phyloP scores from a whole-genome alignment of 2,888 invertebrate species.

The Sepiola atlantica region DNA sequence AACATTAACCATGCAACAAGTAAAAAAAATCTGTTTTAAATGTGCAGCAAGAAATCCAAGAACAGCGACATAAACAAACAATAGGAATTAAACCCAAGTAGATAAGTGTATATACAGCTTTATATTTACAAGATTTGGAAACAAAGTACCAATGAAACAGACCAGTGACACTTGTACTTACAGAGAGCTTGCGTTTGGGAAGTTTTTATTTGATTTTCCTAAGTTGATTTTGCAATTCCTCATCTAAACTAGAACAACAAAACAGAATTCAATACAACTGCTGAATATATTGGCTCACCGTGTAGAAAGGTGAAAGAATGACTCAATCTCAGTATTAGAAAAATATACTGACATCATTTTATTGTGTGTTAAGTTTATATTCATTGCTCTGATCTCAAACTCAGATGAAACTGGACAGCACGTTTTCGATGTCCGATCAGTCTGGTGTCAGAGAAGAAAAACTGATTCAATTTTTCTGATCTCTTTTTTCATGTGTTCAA shows the following conservation, averaged over 20 bases:
- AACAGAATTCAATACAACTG: neutral
- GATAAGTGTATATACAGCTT: neutral
- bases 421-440: too few relatives aligned
- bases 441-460: too few relatives aligned
- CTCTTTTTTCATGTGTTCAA: too few relatives aligned
- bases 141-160: neutral
- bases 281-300: too few relatives aligned
- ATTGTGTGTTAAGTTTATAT: too few relatives aligned
- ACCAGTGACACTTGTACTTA: neutral
- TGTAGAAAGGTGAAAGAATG: too few relatives aligned
- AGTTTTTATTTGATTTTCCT: neutral
- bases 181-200: neutral
- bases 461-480: too few relatives aligned
- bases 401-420: too few relatives aligned
- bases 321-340: too few relatives aligned
- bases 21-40: neutral
- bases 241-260: neutral
- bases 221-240: neutral
- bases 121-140: neutral
- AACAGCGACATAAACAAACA: neutral
- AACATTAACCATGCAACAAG: neutral
- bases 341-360: too few relatives aligned
- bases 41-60: neutral
- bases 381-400: too few relatives aligned
- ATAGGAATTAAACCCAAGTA: neutral